These are phyloP conservation scores for Phengaris alcon DNA, from an alignment of 2,888 invertebrate species.

Conservation along the genomic window DNA sequence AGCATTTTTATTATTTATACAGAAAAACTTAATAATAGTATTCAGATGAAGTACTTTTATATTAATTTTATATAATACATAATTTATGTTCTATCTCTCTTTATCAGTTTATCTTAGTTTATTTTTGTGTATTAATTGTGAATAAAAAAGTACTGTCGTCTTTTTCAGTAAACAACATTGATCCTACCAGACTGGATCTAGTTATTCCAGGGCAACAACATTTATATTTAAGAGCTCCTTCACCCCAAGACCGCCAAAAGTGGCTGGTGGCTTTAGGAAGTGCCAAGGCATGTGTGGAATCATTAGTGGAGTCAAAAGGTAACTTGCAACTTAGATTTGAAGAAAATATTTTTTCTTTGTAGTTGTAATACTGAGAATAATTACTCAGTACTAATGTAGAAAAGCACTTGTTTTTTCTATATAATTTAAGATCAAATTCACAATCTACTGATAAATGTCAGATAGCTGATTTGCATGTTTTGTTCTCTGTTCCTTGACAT, in stretches of 20 bases:
- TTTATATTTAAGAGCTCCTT: constrained; percentile 87
- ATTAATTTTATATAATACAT: too few species aligned
- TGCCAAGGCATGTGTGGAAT: constrained; percentile 85
- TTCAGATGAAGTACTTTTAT: too few species aligned
- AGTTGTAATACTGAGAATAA: too few species aligned
- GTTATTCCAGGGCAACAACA: constrained; percentile 91
- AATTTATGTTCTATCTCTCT: too few species aligned
- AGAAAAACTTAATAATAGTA: neutral
- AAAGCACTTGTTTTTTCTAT: too few species aligned
- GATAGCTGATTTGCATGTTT: too few species aligned
- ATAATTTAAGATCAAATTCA: too few species aligned
- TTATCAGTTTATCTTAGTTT: too few species aligned
- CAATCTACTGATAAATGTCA: too few species aligned
- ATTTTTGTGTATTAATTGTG: neutral
- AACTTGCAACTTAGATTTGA: neutral
- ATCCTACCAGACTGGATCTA: constrained; percentile 85
- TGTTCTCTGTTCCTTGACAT: too few species aligned
- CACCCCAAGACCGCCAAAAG: constrained; percentile 87
- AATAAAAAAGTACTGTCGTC: neutral
- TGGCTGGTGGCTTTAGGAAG: constrained; percentile 90
- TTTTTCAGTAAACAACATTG: constrained; percentile 83
- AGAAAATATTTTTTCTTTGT: neutral
- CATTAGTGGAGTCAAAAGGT: constrained; percentile 65
- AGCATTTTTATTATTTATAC: neutral
- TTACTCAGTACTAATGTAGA: too few species aligned